A percentile compares a stretch with the other conserved stretches of the same genome.
phyloP scores from a whole-genome alignment of 2,888 invertebrate genomes.

The Nasonovia ribisnigri region DNA sequence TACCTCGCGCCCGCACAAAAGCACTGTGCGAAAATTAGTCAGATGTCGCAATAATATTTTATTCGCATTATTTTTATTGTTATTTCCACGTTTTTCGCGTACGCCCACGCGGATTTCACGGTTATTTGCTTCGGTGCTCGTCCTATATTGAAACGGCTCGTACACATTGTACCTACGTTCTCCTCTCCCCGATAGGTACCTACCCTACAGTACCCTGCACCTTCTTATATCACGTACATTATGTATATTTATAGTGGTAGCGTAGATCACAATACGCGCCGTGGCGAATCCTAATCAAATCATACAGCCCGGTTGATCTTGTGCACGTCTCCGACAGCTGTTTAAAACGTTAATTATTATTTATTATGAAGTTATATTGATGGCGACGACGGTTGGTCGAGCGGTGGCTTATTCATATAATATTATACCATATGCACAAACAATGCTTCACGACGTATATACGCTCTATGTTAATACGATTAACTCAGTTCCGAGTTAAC shows the following conservation, averaged over 20 bases:
- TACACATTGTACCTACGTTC: not conserved
- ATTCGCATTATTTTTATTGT: slow-evolving; percentile 60
- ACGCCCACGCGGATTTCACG: slow-evolving; percentile 49
- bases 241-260: not conserved
- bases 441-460: not conserved
- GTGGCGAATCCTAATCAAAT: slow-evolving; percentile 45
- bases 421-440: not conserved
- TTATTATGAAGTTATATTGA: not conserved
- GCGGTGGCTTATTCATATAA: not conserved
- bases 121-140: slow-evolving; percentile 14
- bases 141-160: not conserved
- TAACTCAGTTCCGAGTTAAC: not conserved
- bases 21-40: slow-evolving; percentile 61
- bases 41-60: slow-evolving; percentile 46
- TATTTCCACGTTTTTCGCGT: slow-evolving; percentile 17
- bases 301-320: slow-evolving; percentile 37
- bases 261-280: not conserved
- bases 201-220: not conserved
- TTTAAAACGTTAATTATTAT: slow-evolving; percentile 10
- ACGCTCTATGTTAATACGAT: not conserved
- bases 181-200: not conserved
- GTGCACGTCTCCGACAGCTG: slow-evolving; percentile 45
- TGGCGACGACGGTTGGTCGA: not conserved
- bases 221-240: not conserved
- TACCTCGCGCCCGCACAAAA: not conserved